These are phyloP conservation scores for Aquatica leii DNA, from an alignment of 2,888 invertebrate species.

Conservation along the genomic window DNA sequence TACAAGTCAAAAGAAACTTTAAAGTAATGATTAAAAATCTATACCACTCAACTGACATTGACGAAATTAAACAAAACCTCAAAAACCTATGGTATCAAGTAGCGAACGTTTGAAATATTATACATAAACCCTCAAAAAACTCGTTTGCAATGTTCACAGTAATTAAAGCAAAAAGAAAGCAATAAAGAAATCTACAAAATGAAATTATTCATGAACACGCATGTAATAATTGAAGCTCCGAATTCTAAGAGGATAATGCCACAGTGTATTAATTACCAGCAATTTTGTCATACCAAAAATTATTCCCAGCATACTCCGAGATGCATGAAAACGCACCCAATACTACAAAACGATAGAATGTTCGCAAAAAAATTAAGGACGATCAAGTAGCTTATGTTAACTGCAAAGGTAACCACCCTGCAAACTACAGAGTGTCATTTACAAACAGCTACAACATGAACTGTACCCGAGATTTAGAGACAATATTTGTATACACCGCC, in stretches of 20 bases:
- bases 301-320: slow-evolving; percentile 16
- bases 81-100: too few species aligned
- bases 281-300: slow-evolving; percentile 16
- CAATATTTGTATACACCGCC: too few species aligned
- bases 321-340: slow-evolving; percentile 24
- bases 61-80: too few species aligned
- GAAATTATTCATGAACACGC: slow-evolving; percentile 3
- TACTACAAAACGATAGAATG: slow-evolving; percentile 1
- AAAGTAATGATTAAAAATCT: too few species aligned
- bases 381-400: too few species aligned
- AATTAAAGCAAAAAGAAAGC: slow-evolving; percentile 21
- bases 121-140: slow-evolving; percentile 2
- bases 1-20: too few species aligned
- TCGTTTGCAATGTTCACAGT: slow-evolving; percentile 13
- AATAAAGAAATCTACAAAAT: slow-evolving; percentile 20
- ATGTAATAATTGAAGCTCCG: slow-evolving; percentile 11
- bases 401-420: too few species aligned
- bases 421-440: too few species aligned
- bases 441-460: too few species aligned
- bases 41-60: too few species aligned
- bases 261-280: slow-evolving; percentile 21
- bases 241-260: slow-evolving; percentile 16
- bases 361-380: too few species aligned
- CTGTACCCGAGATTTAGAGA: too few species aligned
- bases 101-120: background rate